Percentiles rank a stretch among this genome's conserved stretches.
Conservation (phyloP, 2,888 invertebrate genomes). For the Noctua fimbriata region DNA sequence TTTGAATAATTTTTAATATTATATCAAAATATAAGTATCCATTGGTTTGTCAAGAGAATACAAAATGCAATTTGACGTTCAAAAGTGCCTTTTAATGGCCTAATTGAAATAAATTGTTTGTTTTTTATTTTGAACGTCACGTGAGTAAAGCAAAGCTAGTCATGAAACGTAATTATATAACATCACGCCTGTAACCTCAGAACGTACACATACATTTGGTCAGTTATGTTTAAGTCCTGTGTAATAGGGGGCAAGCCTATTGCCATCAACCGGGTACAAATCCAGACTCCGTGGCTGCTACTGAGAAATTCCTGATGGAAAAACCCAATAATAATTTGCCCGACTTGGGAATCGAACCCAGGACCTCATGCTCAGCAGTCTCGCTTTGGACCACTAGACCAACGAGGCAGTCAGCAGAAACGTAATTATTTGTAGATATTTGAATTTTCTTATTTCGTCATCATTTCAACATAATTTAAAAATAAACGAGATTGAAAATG, state of each 20-base stretch:
- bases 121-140: not conserved
- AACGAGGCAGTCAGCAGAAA: too few species aligned
- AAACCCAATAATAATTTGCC: too few species aligned
- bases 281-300: too few species aligned
- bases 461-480: not conserved
- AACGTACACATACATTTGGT: too few species aligned
- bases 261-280: too few species aligned
- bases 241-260: too few species aligned
- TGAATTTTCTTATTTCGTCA: not conserved
- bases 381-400: too few species aligned
- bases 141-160: not conserved
- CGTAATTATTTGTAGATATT: not conserved
- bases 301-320: too few species aligned
- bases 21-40: not conserved
- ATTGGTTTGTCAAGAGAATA: not conserved
- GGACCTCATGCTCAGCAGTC: too few species aligned
- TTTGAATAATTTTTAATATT: not conserved
- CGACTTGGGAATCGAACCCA: too few species aligned
- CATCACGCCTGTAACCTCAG: too few species aligned
- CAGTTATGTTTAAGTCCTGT: too few species aligned
- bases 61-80: not conserved
- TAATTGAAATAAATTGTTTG: not conserved
- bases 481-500: not conserved
- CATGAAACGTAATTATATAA: not conserved
- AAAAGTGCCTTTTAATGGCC: not conserved